Evolutionary conservation across 2,888 invertebrate species (phyloP).

Genomic region (Heliconius hortense): DNA sequence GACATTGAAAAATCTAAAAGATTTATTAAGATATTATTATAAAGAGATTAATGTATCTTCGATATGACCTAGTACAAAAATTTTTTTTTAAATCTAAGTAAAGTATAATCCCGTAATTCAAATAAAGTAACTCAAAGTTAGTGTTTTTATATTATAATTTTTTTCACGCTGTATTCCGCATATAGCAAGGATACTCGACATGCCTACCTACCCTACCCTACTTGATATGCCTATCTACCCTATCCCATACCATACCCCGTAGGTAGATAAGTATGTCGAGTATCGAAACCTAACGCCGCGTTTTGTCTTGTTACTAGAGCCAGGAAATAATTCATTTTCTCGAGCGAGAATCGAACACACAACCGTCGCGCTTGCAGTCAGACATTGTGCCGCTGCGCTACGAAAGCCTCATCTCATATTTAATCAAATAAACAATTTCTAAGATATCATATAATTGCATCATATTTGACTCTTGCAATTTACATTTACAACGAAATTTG

Average conservation of each 20-base stretch:
- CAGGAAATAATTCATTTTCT: background rate
- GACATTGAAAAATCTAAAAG: constrained; percentile 38
- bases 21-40: constrained; percentile 29
- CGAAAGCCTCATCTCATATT: background rate
- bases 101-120: background rate
- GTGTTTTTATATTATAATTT: no score
- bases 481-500: constrained; percentile 20
- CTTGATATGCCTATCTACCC: no score
- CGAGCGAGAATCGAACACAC: background rate
- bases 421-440: constrained; percentile 9
- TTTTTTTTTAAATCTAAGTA: background rate
- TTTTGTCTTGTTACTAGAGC: no score
- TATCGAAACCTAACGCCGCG: no score
- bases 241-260: no score
- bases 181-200: no score
- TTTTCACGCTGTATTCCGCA: no score
- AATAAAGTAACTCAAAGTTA: background rate
- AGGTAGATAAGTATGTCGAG: no score
- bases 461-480: constrained; percentile 5
- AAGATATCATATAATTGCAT: background rate
- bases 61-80: background rate
- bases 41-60: background rate
- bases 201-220: no score
- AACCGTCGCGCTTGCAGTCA: background rate
- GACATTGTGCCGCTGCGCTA: background rate